Evolutionary conservation across 2,888 invertebrate genomes (phyloP), one percentile per base, ranked within the genome.

Genomic region (Charanyca ferruginea): DNA sequence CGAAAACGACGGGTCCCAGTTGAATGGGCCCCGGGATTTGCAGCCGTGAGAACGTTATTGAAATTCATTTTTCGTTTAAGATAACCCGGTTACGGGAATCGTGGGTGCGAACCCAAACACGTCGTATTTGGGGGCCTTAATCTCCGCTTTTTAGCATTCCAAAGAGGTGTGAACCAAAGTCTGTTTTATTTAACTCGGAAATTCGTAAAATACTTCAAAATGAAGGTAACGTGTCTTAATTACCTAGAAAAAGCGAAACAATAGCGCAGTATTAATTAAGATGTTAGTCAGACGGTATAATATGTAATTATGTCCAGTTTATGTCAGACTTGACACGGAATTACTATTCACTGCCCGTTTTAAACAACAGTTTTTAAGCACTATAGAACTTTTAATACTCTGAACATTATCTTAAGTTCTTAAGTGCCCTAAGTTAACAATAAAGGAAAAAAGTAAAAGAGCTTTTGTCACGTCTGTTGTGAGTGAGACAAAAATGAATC

Each of bases 1-100:
- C 84, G 87, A 87, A 91, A 88, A 84, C 79, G 83, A 73, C 75
- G 77, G 84, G 73, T 84, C 81, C 83, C 80, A 78, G 73, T 77
- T 82, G 72, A 81, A 83, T 79, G 74, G 77, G 74, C 64, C 55
- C 60, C 64, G 63, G 73, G 82, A 82, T 85, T 83, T 76, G 73
- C 77, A 70, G 59, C 72, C 77, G 67, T 79, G 79, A 75, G 82
- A 79, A 70, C 45, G 63, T 61, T 81, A 74, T 77, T 81, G 66
- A 76, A 73, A 80, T 73, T 81, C 66, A 72, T 80, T 83, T 80
- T 77, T 61, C 66, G 66, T 77, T 54, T 62, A 55, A 71, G 73
- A 73, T 73, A 75, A 73, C 53, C 35, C 25, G 48, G 58, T 72
- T 58, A 59, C 47, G 32, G 45, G 42, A 65, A 63, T 58, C 48